These are phyloP conservation scores for Corythaixoides concolor DNA, from an alignment of 2,113 vertebrate genomes.

Conservation along the genomic window DNA sequence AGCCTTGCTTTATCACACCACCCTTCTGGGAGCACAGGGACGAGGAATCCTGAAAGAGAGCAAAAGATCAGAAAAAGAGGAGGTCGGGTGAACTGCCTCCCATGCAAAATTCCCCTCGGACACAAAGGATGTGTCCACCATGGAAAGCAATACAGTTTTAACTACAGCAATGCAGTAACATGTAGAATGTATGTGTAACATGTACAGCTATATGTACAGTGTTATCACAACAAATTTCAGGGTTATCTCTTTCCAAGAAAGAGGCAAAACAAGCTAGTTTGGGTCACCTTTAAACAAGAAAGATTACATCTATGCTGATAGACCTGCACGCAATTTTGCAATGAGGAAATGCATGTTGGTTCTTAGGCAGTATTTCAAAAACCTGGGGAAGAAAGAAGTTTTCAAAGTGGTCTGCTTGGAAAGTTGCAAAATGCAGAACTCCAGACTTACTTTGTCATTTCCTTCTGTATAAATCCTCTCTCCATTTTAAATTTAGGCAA, in stretches of 20 bases:
- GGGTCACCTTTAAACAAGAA: not conserved
- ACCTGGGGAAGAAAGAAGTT: not conserved
- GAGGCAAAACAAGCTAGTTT: not conserved
- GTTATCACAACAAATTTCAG: not conserved
- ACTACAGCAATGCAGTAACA: not conserved
- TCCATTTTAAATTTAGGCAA: not conserved
- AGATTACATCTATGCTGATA: not conserved
- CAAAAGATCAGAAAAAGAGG: not conserved
- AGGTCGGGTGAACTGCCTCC: not conserved
- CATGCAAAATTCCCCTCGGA: not conserved
- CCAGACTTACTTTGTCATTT: not conserved
- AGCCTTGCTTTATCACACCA: constrained; percentile 95
- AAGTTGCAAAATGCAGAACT: constrained; percentile 36
- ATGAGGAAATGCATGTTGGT: not conserved
- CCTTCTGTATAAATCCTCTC: not conserved
- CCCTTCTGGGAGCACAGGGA: constrained; percentile 95
- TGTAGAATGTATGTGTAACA: accelerated
- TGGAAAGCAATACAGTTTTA: not conserved
- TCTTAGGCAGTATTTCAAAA: not conserved
- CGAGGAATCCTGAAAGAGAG: constrained; percentile 81
- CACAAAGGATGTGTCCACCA: not conserved
- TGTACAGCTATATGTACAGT: accelerated
- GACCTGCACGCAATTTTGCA: not conserved
- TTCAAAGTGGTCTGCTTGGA: not conserved
- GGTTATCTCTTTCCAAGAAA: not conserved